These are phyloP conservation scores for Remorina albescens DNA, from an alignment of 2,797 vertebrate genomes.

Conservation along the genomic window DNA sequence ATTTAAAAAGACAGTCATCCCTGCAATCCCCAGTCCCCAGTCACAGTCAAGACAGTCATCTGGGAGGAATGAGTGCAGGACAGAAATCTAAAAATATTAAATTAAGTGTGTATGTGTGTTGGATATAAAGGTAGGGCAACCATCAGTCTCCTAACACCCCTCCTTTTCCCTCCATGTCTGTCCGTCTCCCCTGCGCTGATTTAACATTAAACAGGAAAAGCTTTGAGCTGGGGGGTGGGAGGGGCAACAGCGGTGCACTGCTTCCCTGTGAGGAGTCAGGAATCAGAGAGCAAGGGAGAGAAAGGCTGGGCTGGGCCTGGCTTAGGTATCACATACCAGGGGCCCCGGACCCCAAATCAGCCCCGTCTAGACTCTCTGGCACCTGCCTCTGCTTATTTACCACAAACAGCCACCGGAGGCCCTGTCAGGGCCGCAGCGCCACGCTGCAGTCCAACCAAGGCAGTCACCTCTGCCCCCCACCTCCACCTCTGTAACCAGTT, in stretches of 20 bases:
- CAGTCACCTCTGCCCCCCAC: slow-evolving; percentile 29
- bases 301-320: slow-evolving; percentile 82
- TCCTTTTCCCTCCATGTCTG: not conserved
- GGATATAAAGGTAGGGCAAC: slow-evolving; percentile 73
- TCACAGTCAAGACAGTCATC: not conserved
- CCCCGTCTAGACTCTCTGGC: slow-evolving; percentile 99
- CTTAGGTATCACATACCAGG: slow-evolving; percentile 97
- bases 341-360: slow-evolving; percentile 92
- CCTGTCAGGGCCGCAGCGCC: slow-evolving; percentile 65
- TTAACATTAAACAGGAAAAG: slow-evolving; percentile 92
- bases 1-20: not conserved
- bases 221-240: slow-evolving; percentile 79
- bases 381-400: slow-evolving; percentile 98
- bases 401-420: slow-evolving; percentile 89
- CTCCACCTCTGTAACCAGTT: slow-evolving; percentile 70
- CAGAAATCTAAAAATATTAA: not conserved
- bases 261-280: slow-evolving; percentile 87
- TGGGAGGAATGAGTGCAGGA: not conserved
- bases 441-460: slow-evolving; percentile 75
- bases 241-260: slow-evolving; percentile 49
- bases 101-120: not conserved
- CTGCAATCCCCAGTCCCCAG: not conserved
- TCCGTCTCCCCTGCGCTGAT: slow-evolving; percentile 79
- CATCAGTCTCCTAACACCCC: slow-evolving; percentile 47
- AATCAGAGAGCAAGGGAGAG: slow-evolving; percentile 66